These are phyloP conservation scores for Apamea crenata DNA, from an alignment of 2,888 invertebrate genomes.

Conservation along the genomic window DNA sequence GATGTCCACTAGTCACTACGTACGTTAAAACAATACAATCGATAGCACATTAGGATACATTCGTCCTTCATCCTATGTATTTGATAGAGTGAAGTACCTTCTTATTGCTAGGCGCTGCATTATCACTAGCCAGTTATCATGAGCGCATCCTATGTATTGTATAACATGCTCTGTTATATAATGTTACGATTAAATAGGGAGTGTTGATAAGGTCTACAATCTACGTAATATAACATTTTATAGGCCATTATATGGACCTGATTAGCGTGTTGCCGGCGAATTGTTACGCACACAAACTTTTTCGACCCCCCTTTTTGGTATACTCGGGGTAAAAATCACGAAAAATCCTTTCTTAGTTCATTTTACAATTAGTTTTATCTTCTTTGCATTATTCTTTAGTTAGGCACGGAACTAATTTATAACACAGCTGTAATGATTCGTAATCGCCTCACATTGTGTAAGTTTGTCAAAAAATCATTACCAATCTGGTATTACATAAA, in stretches of 20 bases:
- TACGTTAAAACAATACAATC: slow-evolving; percentile 15
- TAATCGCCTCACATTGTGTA: not conserved
- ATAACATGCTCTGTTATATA: slow-evolving; percentile 46
- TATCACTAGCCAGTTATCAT: slow-evolving; percentile 55
- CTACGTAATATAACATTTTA: not conserved
- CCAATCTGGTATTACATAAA: slow-evolving; percentile 11
- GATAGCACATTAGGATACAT: not conserved
- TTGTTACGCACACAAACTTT: not conserved
- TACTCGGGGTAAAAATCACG: not conserved
- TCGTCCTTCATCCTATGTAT: slow-evolving; percentile 17
- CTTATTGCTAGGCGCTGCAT: slow-evolving; percentile 31
- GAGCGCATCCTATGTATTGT: slow-evolving; percentile 38
- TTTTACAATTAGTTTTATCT: not conserved
- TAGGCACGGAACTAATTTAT: not conserved
- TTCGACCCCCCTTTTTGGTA: not conserved
- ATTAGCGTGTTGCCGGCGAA: not conserved
- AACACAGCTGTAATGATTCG: slow-evolving; percentile 8
- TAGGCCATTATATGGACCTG: too few relatives aligned
- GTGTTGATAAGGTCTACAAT: slow-evolving; percentile 42
- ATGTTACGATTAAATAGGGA: slow-evolving; percentile 26
- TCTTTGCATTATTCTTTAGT: slow-evolving; percentile 28
- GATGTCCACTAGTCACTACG: slow-evolving; percentile 18
- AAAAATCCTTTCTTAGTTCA: not conserved
- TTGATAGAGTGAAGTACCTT: slow-evolving; percentile 36
- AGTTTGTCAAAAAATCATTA: not conserved